A percentile compares a stretch with the other conserved stretches of the same genome.
phyloP scores from a whole-genome alignment of 2,797 vertebrate genomes.

The Danio kyathit region DNA sequence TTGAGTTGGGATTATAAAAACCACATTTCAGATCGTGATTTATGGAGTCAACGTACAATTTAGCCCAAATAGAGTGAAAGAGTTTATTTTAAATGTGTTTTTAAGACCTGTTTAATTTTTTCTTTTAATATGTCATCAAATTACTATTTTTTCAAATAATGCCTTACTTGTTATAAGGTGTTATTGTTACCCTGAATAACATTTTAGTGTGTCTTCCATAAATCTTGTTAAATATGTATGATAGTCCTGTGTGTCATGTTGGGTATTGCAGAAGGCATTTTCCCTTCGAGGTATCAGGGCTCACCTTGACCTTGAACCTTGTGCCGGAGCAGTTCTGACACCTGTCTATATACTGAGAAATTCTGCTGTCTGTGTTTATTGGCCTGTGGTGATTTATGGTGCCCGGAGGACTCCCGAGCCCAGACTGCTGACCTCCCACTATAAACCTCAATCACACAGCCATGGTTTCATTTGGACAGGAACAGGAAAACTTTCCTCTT shows the following conservation, averaged over 20 bases:
- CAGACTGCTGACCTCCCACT: slow-evolving; percentile 46
- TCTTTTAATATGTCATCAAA: too few species aligned
- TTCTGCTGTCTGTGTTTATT: slow-evolving; percentile 59
- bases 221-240: too few species aligned
- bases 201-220: too few species aligned
- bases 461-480: slow-evolving; percentile 38
- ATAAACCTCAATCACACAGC: slow-evolving; percentile 59
- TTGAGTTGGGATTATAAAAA: too few species aligned
- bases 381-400: slow-evolving; percentile 58
- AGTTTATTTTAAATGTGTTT: too few species aligned
- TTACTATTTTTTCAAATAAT: too few species aligned
- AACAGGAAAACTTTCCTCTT: slow-evolving; percentile 28
- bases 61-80: too few species aligned
- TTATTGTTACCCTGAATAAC: too few species aligned
- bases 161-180: too few species aligned
- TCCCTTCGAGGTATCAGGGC: slow-evolving; percentile 23
- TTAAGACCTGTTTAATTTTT: too few species aligned
- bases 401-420: slow-evolving; percentile 48
- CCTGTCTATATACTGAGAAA: slow-evolving; percentile 56
- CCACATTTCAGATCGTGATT: too few species aligned
- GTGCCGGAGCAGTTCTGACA: slow-evolving; percentile 36
- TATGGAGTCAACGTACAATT: too few species aligned
- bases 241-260: background rate
- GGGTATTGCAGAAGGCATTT: slow-evolving; percentile 12
- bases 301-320: slow-evolving; percentile 58